Conservation (phyloP, 2,888 invertebrate species). For the Cantharis nigra region DNA sequence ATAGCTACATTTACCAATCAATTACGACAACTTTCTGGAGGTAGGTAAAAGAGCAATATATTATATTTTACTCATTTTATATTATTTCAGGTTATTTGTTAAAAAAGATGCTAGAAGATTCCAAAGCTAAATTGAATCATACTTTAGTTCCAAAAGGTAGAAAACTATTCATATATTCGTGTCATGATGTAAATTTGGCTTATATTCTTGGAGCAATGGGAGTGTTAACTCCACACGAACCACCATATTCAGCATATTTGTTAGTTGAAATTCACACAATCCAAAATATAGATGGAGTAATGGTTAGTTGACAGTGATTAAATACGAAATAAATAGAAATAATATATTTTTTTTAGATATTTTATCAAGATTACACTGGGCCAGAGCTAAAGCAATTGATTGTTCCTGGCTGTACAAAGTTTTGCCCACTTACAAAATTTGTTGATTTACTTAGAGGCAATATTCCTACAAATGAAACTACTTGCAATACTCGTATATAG, state of each 20-base stretch:
- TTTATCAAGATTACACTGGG: background rate
- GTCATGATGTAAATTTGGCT: conserved; percentile 69
- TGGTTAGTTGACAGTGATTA: background rate
- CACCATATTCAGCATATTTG: conserved; percentile 24
- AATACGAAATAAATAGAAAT: background rate
- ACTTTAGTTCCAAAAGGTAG: conserved; percentile 57
- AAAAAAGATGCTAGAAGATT: conserved; percentile 61
- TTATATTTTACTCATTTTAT: background rate
- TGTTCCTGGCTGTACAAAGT: background rate
- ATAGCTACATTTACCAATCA: conserved; percentile 47
- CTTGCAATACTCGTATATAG: background rate
- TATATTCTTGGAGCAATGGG: conserved; percentile 63
- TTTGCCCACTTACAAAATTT: background rate
- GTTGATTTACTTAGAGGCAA: background rate
- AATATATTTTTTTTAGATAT: background rate
- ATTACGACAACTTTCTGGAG: conserved; percentile 53
- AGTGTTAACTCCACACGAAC: conserved; percentile 60
- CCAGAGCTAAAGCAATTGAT: background rate
- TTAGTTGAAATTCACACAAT: conserved; percentile 28
- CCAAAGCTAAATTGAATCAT: conserved; percentile 55
- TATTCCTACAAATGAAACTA: background rate
- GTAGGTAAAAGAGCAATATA: conserved; percentile 32
- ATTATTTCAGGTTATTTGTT: conserved; percentile 48
- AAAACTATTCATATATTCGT: conserved; percentile 65
- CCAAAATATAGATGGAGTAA: conserved; percentile 48